Evolutionary conservation across 2,888 invertebrate species (phyloP).

Genomic region (Nemapogon koenigi): DNA sequence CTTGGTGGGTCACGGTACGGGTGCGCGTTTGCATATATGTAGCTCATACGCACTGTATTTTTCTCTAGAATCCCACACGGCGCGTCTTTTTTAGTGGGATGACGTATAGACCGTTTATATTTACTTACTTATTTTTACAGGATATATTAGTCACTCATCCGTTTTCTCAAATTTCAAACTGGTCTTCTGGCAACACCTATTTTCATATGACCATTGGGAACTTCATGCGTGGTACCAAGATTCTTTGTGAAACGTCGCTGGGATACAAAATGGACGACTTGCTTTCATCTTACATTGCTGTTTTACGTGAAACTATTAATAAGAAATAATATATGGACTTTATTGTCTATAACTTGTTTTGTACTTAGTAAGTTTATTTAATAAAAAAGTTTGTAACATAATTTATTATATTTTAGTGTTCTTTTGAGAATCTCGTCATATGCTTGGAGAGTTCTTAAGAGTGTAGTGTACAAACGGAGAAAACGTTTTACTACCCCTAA

Average conservation of each 20-base stretch:
- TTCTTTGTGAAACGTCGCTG: constrained; percentile 88
- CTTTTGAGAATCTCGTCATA: too few species aligned
- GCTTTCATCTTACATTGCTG: constrained; percentile 85
- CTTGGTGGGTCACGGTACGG: too few species aligned
- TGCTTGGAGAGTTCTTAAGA: too few species aligned
- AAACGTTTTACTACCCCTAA: too few species aligned
- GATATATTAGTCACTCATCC: constrained; percentile 84
- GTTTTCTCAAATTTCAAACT: constrained; percentile 89
- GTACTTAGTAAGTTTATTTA: background rate
- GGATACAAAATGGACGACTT: constrained; percentile 98
- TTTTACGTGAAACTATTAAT: constrained; percentile 46
- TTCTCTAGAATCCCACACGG: too few species aligned
- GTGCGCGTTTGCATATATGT: background rate
- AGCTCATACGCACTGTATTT: too few species aligned
- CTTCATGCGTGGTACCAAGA: constrained; percentile 86
- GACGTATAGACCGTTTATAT: background rate
- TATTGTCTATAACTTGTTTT: background rate
- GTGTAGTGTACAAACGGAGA: too few species aligned
- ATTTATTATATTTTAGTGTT: too few species aligned
- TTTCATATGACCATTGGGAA: constrained; percentile 97
- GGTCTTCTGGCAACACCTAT: constrained; percentile 95
- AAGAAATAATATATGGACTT: constrained; percentile 20
- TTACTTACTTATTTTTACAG: constrained; percentile 41
- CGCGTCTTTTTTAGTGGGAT: too few species aligned
- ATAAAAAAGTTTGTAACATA: too few species aligned